phyloP scores from a whole-genome alignment of 1,140 invertebrate genomes.

The Bilobella aurantiaca region DNA sequence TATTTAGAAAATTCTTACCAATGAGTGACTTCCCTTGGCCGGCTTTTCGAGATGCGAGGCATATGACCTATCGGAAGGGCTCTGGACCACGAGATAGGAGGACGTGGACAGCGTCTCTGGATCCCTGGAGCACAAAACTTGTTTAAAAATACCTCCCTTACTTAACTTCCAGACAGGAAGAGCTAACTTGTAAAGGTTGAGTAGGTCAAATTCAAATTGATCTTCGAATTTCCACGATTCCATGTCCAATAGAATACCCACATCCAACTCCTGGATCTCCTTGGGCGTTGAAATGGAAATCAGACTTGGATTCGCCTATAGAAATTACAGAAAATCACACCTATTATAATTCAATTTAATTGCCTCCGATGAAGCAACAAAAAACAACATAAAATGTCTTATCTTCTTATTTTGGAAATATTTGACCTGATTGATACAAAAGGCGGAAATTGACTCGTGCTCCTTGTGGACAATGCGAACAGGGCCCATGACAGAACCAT shows the following conservation, averaged over 20 bases:
- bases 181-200: slow-evolving; percentile 66
- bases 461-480: slow-evolving; percentile 97
- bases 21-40: slow-evolving; percentile 34
- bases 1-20: slow-evolving; percentile 23
- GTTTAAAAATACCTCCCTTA: neutral
- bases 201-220: slow-evolving; percentile 89
- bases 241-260: slow-evolving; percentile 73
- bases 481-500: slow-evolving; percentile 51
- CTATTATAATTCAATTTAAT: neutral
- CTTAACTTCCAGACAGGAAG: neutral
- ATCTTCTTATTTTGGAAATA: too few relatives aligned
- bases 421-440: slow-evolving; percentile 84
- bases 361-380: too few relatives aligned
- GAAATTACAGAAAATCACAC: neutral
- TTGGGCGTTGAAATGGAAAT: slow-evolving; percentile 87
- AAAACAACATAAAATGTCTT: too few relatives aligned
- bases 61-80: slow-evolving; percentile 59
- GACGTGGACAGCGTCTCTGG: slow-evolving; percentile 56
- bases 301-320: slow-evolving; percentile 62
- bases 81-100: slow-evolving; percentile 86
- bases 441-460: slow-evolving; percentile 94
- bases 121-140: slow-evolving; percentile 39
- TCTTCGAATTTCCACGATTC: slow-evolving; percentile 79
- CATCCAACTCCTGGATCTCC: slow-evolving; percentile 96
- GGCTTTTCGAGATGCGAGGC: slow-evolving; percentile 40